These are phyloP conservation scores for Microctenopoma stevenorrisi DNA, from an alignment of 2,797 vertebrate genomes.

Conservation along the genomic window DNA sequence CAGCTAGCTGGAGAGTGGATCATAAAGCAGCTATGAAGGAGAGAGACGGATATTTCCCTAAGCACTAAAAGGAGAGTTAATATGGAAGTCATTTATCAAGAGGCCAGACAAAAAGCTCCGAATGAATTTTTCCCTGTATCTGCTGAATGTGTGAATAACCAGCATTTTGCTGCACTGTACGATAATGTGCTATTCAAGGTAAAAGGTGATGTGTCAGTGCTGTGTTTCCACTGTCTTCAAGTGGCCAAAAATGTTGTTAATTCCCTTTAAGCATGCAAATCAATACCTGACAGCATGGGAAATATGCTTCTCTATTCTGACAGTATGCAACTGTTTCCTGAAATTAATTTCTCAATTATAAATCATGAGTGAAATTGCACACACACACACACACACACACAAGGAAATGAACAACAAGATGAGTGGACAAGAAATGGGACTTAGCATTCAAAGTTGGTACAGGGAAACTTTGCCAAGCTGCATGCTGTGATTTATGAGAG, in stretches of 20 bases:
- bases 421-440: constrained; percentile 57
- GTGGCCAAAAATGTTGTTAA: neutral
- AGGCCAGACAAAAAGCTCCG: neutral
- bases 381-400: neutral
- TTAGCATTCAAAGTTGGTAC: constrained; percentile 62
- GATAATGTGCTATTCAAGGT: neutral
- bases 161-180: neutral
- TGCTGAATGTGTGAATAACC: neutral
- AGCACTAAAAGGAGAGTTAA: neutral
- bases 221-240: neutral
- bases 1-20: neutral
- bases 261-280: neutral
- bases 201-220: neutral
- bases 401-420: constrained; percentile 44
- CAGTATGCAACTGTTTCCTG: constrained; percentile 42
- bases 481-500: constrained; percentile 65
- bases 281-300: neutral
- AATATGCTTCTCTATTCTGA: constrained; percentile 24
- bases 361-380: constrained; percentile 47
- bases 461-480: constrained; percentile 36
- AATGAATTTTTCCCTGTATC: neutral
- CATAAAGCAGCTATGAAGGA: neutral
- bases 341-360: constrained; percentile 56
- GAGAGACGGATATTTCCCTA: neutral
- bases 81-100: neutral